Base-by-base conservation (phyloP, 2,797 vertebrate genomes). In the Vireo griseus region DNA sequence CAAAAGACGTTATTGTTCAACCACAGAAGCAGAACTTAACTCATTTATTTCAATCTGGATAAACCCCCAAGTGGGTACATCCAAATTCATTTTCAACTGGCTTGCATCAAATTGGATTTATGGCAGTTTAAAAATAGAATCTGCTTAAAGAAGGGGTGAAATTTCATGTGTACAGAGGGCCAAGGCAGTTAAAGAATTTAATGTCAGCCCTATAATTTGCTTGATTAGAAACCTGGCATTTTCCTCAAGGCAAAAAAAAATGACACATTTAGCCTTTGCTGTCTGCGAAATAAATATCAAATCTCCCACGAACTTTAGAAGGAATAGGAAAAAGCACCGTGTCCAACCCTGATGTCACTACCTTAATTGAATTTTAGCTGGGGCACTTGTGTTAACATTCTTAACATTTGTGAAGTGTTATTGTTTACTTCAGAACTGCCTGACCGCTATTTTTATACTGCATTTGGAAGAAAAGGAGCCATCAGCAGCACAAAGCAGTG, bases 191-290 rank as follows among this genome's bases (percentile, higher is more conserved):
- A 59, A 37, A 89, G n/a, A 86, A 92, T 76, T 92, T 95, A 92
- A 94, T 94, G 90, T 66, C 94, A 90, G 86, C 33, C 45, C 69
- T 86, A 13, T 92, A 94, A 96, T 96, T 96, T 96, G 82, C 82
- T 90, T 95, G 94, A 96, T 94, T 94, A 96, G 68, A 94, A 94
- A 94, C 76, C 79, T 96, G 91, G 89, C 91, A 96, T 96, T 96
- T 92, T 94, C 87, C 77, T 58, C 3, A 7, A 83, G 37, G 83
- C 66, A n/a, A 52, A 79, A 75, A 75, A 89, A 95, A 91, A 77
- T 39, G 78, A 92, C 84, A 94, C 90, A 77, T 77, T 93, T 83
- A 95, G 81, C 91, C 81, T 92, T 93, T 13, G 6, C 81, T 92
- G 39, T 75, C 86, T 83, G 59, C 8, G 1, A 95, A 94, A 85